Conservation (phyloP, 2,888 invertebrate species). For the Mayetiola destructor region DNA sequence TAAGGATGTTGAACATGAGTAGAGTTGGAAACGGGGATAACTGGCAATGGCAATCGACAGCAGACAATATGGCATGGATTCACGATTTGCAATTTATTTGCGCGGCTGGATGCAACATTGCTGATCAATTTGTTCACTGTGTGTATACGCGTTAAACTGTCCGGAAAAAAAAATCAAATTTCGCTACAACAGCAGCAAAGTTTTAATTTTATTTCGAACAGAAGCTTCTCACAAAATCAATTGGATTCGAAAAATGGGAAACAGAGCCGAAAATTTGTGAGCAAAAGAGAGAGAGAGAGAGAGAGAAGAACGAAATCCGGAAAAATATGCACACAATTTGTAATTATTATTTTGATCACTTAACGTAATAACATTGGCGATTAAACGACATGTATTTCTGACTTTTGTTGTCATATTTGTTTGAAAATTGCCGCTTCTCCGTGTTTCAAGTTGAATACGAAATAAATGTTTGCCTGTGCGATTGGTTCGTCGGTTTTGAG, state of each 20-base stretch:
- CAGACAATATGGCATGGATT: not conserved
- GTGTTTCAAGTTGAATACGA: no score
- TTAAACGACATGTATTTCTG: not conserved
- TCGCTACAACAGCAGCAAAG: not conserved
- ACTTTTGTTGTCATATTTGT: not conserved
- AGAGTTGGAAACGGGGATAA: not conserved
- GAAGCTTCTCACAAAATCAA: constrained; percentile 5
- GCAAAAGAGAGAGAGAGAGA: no score
- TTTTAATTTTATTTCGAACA: not conserved
- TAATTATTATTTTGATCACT: constrained; percentile 13
- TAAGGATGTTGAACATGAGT: not conserved
- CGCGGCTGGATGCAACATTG: constrained; percentile 2
- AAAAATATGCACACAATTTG: no score
- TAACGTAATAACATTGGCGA: constrained; percentile 10
- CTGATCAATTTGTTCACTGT: constrained; percentile 5
- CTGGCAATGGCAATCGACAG: no score
- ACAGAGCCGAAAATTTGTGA: no score
- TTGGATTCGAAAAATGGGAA: not conserved
- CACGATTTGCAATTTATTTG: constrained; percentile 10
- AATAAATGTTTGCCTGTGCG: no score
- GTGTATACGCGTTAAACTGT: no score
- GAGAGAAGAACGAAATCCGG: no score
- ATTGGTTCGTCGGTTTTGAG: no score
- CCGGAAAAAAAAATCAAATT: not conserved
- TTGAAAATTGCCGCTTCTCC: constrained; percentile 1